Conservation (phyloP, 2,797 vertebrate genomes). For the Xyrichtys novacula region DNA sequence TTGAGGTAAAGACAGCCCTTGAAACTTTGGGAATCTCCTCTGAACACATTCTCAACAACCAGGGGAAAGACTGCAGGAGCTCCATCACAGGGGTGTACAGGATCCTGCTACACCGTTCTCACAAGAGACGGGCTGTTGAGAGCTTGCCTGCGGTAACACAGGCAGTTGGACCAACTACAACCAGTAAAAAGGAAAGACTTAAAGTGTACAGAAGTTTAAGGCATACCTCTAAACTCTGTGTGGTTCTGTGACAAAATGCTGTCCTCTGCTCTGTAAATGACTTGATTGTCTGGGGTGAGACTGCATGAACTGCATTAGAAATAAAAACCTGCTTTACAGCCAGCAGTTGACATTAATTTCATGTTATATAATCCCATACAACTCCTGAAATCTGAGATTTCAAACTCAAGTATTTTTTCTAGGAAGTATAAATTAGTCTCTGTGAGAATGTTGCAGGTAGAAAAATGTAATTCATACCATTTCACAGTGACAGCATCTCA, state of each 20-base stretch:
- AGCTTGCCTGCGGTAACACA: constrained; percentile 84
- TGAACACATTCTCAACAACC: constrained; percentile 94
- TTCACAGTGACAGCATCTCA: constrained; percentile 31
- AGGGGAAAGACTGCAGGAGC: constrained; percentile 90
- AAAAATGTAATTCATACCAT: constrained; percentile 28
- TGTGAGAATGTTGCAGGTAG: constrained; percentile 67
- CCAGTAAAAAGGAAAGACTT: constrained; percentile 83
- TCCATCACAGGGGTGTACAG: constrained; percentile 94
- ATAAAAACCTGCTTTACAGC: constrained; percentile 52
- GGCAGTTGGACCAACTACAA: constrained; percentile 65
- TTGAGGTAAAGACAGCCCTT: constrained; percentile 89
- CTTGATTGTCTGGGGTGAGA: constrained; percentile 30
- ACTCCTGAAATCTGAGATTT: constrained; percentile 63
- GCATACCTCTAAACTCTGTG: constrained; percentile 96
- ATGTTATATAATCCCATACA: constrained; percentile 29
- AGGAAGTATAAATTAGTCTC: constrained; percentile 68
- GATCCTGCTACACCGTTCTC: constrained; percentile 92
- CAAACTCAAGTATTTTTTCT: constrained; percentile 54
- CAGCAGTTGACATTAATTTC: constrained; percentile 47
- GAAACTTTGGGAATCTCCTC: constrained; percentile 91
- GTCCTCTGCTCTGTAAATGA: constrained; percentile 22
- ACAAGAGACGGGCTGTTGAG: constrained; percentile 89
- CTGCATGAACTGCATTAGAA: constrained; percentile 61
- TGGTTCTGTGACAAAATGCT: constrained; percentile 89
- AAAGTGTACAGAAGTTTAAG: constrained; percentile 87